A percentile compares a stretch with the other conserved stretches of the same genome.
phyloP scores from a whole-genome alignment of 1,140 invertebrate species.

The Formica selysi region DNA sequence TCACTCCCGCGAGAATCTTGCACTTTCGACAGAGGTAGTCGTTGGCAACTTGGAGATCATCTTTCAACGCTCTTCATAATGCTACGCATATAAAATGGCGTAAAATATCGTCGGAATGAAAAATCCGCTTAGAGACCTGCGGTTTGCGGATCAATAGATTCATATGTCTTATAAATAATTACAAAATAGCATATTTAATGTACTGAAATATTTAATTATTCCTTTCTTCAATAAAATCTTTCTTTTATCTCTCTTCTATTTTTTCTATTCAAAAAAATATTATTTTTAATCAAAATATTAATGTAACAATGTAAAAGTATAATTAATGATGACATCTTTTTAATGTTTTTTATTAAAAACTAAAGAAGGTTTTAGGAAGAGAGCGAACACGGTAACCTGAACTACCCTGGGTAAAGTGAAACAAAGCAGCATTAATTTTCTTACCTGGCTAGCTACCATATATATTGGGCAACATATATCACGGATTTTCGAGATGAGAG shows the following conservation, averaged over 20 bases:
- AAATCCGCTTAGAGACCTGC: background rate
- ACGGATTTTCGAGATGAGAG: constrained; percentile 27
- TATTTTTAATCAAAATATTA: background rate
- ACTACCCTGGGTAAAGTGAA: background rate
- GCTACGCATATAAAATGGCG: background rate
- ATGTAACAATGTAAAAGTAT: background rate
- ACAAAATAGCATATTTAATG: background rate
- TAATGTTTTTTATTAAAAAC: background rate
- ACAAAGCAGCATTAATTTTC: background rate
- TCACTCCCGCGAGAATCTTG: constrained; percentile 58
- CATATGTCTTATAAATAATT: background rate
- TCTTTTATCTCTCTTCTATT: background rate
- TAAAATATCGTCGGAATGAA: too few species aligned
- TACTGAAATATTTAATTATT: background rate
- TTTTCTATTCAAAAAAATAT: background rate
- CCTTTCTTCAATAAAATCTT: background rate
- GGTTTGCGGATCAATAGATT: too few species aligned
- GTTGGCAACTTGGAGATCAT: background rate
- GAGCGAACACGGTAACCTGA: background rate
- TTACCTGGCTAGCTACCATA: background rate
- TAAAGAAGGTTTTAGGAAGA: background rate
- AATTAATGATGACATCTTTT: background rate
- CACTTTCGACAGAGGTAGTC: constrained; percentile 28
- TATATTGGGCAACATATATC: background rate
- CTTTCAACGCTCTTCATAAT: background rate